Evolutionary conservation across 2,797 vertebrate genomes (phyloP), one percentile per base, ranked within the genome.

Genomic region (Tokudaia tokunoshimensis): DNA sequence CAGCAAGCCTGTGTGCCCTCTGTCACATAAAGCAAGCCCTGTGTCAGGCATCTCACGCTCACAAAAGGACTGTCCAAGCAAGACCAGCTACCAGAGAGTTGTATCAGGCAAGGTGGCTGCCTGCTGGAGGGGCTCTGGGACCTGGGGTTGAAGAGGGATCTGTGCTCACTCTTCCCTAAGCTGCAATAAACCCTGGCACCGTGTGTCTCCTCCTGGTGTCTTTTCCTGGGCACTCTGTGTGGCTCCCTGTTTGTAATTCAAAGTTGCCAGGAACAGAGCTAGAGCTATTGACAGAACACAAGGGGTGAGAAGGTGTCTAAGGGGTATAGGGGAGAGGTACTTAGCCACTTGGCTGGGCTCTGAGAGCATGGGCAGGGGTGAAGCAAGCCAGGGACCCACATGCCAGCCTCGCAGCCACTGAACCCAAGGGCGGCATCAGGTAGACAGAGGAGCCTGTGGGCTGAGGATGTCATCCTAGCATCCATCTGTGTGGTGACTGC

Each of bases 141-240:
- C 4, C 91, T 80, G 83, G 70, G 82, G 89, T 31, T 37, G 1
- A 84, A 74, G 81, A n/a, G 55, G 57, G 84, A 41, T 22, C 31
- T 72, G 80, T 41, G 81, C 34, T 31, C 65, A 65, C 47, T 8
- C 63, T 81, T 34, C 10, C 59, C 50, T 10, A 3, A 19, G 10
- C 87, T 52, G 44, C 78, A 98, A 98, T 98, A 97, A 97, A 98
- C 3, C 1, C 75, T 26, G 80, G 90, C 92, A 97, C 61, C 6
- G 4, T 17, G 12, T 22, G 29, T 22, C 0, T 80, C 52, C 76
- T 88, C 26, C 70, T 61, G n/a, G 34, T 3, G 0, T 89, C 65
- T 55, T 24, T 91, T 85, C 76, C n/a, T 2, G 19, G n/a, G 34
- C 0, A 3, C 37, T 1, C 44, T 15, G 24, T 3, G 37, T 41